These are phyloP conservation scores for Pyxicephalus adspersus DNA, from an alignment of 2,113 vertebrate species.

Conservation along the genomic window DNA sequence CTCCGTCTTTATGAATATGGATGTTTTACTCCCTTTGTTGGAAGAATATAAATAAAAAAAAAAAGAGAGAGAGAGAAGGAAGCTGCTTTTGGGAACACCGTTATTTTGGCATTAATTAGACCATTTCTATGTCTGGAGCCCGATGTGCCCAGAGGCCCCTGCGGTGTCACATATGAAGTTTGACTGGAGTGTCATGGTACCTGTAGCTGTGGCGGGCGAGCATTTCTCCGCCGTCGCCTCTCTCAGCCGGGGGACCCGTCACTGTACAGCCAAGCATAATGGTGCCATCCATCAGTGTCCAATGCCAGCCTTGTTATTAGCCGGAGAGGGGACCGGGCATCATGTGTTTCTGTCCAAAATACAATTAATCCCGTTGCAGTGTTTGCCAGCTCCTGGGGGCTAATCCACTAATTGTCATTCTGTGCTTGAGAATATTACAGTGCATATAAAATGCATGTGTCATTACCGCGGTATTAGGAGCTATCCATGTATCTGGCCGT, in stretches of 20 bases:
- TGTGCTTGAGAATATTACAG: background rate
- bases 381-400: constrained; percentile 27
- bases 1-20: constrained; percentile 39
- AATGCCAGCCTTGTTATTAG: background rate
- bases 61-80: background rate
- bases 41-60: constrained; percentile 9
- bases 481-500: background rate
- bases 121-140: too few species aligned
- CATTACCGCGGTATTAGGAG: too few species aligned
- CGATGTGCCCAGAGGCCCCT: too few species aligned
- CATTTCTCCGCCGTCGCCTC: background rate
- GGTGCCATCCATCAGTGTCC: constrained; percentile 41
- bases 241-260: constrained; percentile 7
- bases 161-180: background rate
- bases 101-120: constrained; percentile 1
- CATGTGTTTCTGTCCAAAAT: constrained; percentile 14
- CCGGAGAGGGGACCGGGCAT: background rate
- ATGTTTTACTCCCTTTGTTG: constrained; percentile 39
- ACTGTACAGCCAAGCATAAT: constrained; percentile 11
- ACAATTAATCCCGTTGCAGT: constrained; percentile 24
- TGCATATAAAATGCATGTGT: too few species aligned
- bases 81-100: background rate
- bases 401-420: constrained; percentile 20
- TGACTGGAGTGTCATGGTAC: background rate
- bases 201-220: background rate